Percentiles rank a stretch among this genome's conserved stretches.
Evolutionary conservation across 2,113 vertebrate genomes (phyloP).

Genomic region (cattle (Bos taurus)): DNA sequence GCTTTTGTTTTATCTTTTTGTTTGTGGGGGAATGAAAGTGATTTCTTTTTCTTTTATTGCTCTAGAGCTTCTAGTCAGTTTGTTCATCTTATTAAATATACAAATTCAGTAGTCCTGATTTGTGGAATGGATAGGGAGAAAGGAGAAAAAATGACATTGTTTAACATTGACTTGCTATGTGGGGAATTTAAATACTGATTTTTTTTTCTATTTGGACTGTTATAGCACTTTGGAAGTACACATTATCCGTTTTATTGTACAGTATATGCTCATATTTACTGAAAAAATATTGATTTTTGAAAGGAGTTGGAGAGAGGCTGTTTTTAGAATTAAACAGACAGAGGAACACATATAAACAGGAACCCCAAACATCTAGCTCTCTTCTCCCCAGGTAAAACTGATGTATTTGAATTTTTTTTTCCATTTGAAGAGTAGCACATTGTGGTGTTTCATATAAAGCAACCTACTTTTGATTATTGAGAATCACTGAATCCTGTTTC

Average conservation of each 20-base stretch:
- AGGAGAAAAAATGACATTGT: constrained; percentile 45
- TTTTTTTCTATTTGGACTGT: neutral
- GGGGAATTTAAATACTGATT: constrained; percentile 32
- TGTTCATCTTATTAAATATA: constrained; percentile 44
- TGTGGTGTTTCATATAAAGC: constrained; percentile 55
- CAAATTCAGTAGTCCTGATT: constrained; percentile 41
- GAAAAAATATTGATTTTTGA: constrained; percentile 56
- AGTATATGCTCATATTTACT: constrained; percentile 22
- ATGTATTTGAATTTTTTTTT: constrained; percentile 15
- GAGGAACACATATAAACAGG: neutral
- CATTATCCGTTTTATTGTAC: constrained; percentile 37
- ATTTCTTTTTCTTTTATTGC: constrained; percentile 16
- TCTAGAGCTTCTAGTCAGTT: constrained; percentile 32
- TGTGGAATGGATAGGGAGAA: constrained; percentile 35
- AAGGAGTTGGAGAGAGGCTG: constrained; percentile 45
- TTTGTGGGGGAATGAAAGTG: constrained; percentile 47
- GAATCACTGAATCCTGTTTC: constrained; percentile 62
- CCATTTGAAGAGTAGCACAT: constrained; percentile 53
- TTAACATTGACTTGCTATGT: constrained; percentile 55
- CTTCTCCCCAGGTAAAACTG: constrained; percentile 46
- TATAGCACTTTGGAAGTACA: neutral
- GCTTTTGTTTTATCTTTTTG: constrained; percentile 62
- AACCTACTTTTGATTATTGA: constrained; percentile 61
- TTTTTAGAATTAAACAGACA: constrained; percentile 47
- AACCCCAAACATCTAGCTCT: neutral